A percentile compares a stretch with the other conserved stretches of the same genome.
Evolutionary conservation across 2,113 vertebrate genomes (phyloP).

Genomic region (Oenanthe oenanthe): DNA sequence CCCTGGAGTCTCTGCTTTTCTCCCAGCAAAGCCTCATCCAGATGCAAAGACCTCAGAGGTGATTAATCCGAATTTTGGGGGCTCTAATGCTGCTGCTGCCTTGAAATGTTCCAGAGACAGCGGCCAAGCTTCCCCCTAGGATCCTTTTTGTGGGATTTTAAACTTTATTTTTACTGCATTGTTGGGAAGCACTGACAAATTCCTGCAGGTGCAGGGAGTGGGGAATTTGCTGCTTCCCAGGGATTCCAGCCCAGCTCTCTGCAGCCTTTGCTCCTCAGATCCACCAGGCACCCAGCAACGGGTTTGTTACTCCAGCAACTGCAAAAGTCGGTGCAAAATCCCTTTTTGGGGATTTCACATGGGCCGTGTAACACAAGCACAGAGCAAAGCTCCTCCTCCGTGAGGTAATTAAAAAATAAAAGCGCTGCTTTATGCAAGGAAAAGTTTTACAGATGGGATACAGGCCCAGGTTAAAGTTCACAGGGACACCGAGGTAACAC

Average conservation of each 20-base stretch:
- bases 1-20: accelerated
- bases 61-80: neutral
- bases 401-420: neutral
- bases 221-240: neutral
- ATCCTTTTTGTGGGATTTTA: neutral
- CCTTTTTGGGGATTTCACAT: neutral
- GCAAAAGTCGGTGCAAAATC: neutral
- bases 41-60: neutral
- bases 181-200: neutral
- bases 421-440: neutral
- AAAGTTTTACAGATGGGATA: neutral
- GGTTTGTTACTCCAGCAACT: neutral
- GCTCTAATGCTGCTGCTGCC: neutral
- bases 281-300: neutral
- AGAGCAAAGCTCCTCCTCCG: neutral
- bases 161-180: accelerated
- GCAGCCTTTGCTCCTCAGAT: neutral
- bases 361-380: neutral
- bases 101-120: neutral
- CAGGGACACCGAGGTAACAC: accelerated
- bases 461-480: neutral
- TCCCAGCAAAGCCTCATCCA: neutral
- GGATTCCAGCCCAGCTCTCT: neutral
- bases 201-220: neutral
- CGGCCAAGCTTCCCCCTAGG: neutral